A percentile compares a stretch with the other conserved stretches of the same genome.
These are phyloP conservation scores for Sebastes itinus DNA, from an alignment of 2,797 vertebrate species.

Conservation along the genomic window DNA sequence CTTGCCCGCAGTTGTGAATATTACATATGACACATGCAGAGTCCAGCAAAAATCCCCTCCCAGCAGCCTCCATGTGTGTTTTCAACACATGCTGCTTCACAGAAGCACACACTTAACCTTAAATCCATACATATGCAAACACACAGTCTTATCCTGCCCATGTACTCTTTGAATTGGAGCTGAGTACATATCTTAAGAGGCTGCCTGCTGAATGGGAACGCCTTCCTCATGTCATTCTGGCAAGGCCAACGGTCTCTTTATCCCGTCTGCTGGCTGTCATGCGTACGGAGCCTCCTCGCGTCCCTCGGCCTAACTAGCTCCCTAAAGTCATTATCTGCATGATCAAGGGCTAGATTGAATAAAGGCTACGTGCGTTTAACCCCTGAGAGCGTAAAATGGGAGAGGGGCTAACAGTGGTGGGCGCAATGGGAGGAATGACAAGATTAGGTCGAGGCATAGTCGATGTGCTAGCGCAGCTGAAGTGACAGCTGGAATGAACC, in stretches of 20 bases:
- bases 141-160: not conserved
- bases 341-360: slow-evolving; percentile 71
- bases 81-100: not conserved
- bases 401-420: slow-evolving; percentile 15
- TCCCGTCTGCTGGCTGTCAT: slow-evolving; percentile 56
- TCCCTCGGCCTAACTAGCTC: slow-evolving; percentile 56
- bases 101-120: not conserved
- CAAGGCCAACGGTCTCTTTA: slow-evolving; percentile 37
- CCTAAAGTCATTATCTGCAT: slow-evolving; percentile 76
- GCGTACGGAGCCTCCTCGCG: slow-evolving; percentile 12
- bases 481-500: slow-evolving; percentile 36
- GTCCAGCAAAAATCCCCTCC: slow-evolving; percentile 34
- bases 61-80: slow-evolving; percentile 1
- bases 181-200: not conserved
- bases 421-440: slow-evolving; percentile 24
- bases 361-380: slow-evolving; percentile 68
- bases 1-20: slow-evolving; percentile 40
- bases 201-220: slow-evolving; percentile 13
- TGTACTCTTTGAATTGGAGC: not conserved
- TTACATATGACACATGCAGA: slow-evolving; percentile 40
- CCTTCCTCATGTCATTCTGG: slow-evolving; percentile 28
- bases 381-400: slow-evolving; percentile 48
- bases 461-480: slow-evolving; percentile 9
- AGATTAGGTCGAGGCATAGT: slow-evolving; percentile 39
- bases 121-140: not conserved